Evolutionary conservation across 2,113 vertebrate genomes (phyloP), one percentile per base, ranked within the genome.

Genomic region (Dromiciops gliroides): DNA sequence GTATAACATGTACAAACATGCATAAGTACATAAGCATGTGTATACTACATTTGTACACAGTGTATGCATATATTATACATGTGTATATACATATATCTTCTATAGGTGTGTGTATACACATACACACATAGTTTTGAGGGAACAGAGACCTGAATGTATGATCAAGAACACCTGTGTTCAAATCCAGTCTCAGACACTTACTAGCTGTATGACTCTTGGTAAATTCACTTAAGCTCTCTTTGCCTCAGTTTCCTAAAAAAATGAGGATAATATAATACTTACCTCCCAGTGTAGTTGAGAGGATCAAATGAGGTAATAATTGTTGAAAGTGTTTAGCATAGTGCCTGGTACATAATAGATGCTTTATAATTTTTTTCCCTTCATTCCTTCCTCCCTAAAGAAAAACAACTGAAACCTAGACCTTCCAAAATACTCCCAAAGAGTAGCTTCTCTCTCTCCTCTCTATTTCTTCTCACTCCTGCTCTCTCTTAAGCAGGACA

Each of bases 401-500:
- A 67, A 67, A 67, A 67, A 67, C 31, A 67, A 6, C 60, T 67
- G 3, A 67, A 67, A 67, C 12, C 60, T 67, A 37, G 12, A 67
- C 37, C 60, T 16, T 67, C 31, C 12, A 67, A 67, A 67, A 56
- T 56, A 56, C 26, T 56, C 11, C 9, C 26, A 56, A 67, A 14
- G 31, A 16, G 31, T n/a, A 16, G n/a, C 31, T 75, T 75, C 60
- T n/a, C 60, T n/a, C 60, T 75, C 4, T 37, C 31, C 24, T n/a
- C n/a, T n/a, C n/a, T 24, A 0, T 24, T 4, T 10, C 0, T 2
- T 31, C 2, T 31, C 60, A 19, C 60, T n/a, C 31, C 16, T 0
- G 2, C 11, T n/a, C n/a, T 44, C 37, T n/a, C 37, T 12, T n/a
- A 75, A 75, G 37, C 12, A n/a, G 60, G 37, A 75, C 37, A 75